Evolutionary conservation across 1,140 invertebrate genomes (phyloP), one percentile per base, ranked within the genome.

Genomic region (Chelonus insularis): DNA sequence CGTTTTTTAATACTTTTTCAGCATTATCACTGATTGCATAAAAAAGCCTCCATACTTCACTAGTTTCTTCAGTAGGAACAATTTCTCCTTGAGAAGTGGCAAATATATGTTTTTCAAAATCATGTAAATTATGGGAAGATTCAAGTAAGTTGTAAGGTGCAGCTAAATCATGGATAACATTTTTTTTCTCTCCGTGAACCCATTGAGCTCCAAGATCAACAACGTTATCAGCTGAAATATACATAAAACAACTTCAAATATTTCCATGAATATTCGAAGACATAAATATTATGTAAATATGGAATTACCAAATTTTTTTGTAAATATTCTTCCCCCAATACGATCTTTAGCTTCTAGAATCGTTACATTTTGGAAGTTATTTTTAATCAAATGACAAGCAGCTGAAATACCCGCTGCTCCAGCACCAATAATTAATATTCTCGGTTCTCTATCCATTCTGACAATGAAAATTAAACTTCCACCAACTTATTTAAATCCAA

Each of bases 341-440:
- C 85, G 77, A 66, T 83, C 59, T 62, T 82, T 75, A n/a, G 84
- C 87, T 73, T 90, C 88, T 0, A 90, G 64, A 32, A 86, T 81
- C 37, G 83, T 72, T 57, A 89, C 23, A 66, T 84, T 79, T 7
- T 72, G 58, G 18, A 82, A 68, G 8, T 84, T 85, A 45, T 75
- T 77, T 67, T 84, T 70, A 2, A 81, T 66, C 4, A 89, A 70
- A 4, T 72, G 78, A 12, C 74, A 72, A 0, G 85, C 85, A 1
- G 86, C 85, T n/a, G 85, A 80, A 11, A 85, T 79, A 2, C 87
- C 87, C 1, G 87, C 74, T 1, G 85, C 74, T 0, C 87, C 87
- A 34, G 86, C 80, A 11, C 87, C 87, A 7, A 89, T 67, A 21
- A 89, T 85, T 50, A 88, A 70, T 12, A 86, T 74, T 68, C 73